phyloP scores from a whole-genome alignment of 2,888 invertebrate genomes.

The Notodonta ziczac region DNA sequence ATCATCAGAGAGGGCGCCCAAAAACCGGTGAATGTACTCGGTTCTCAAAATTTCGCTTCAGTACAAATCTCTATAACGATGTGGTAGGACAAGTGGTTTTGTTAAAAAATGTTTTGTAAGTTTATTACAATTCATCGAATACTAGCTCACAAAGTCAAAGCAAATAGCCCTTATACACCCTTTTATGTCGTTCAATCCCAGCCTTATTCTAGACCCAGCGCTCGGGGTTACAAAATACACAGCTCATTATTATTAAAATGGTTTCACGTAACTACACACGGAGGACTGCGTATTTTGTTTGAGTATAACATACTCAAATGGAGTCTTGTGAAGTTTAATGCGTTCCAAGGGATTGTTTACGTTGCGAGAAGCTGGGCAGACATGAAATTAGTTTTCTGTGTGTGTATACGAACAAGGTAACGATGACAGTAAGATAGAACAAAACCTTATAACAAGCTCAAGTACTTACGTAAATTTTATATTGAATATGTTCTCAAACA shows the following conservation, averaged over 20 bases:
- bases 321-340: conserved; percentile 44
- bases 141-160: background rate
- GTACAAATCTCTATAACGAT: no score
- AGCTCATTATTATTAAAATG: conserved; percentile 22
- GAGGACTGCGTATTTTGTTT: conserved; percentile 27
- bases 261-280: conserved; percentile 31
- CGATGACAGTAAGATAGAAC: background rate
- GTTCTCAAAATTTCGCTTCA: no score
- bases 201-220: background rate
- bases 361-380: conserved; percentile 30
- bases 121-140: no score
- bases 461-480: no score
- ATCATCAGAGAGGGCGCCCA: no score
- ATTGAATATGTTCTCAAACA: no score
- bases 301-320: conserved; percentile 30
- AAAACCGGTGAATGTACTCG: no score
- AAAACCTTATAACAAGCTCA: no score
- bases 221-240: background rate
- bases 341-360: conserved; percentile 41
- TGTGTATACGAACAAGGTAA: conserved; percentile 18
- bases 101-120: no score
- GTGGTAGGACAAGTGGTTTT: no score
- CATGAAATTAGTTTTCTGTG: conserved; percentile 39
- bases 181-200: conserved; percentile 5
- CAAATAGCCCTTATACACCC: background rate